Evolutionary conservation across 2,113 vertebrate genomes (phyloP), one percentile per base, ranked within the genome.

Genomic region (Falco punctatus): DNA sequence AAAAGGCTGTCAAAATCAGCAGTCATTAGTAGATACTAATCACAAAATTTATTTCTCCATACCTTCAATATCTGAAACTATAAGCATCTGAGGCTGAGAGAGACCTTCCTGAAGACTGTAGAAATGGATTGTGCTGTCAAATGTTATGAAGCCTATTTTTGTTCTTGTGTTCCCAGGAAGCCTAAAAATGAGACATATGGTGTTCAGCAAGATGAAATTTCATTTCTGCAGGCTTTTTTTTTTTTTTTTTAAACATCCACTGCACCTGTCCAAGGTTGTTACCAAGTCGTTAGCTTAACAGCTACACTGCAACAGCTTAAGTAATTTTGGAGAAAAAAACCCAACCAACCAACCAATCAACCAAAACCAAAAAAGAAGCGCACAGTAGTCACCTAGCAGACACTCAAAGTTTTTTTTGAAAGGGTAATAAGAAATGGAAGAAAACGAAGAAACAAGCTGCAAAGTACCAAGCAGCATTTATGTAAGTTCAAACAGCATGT

Each of bases 101-200:
- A 99, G 98, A 75, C 99, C 99, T 98, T 99, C 99, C 97, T 99
- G 99, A 77, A 99, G 99, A 97, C 99, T 99, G 97, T 99, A 99
- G 98, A 99, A 99, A 97, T 99, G 99, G 98, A 99, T 98, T 97
- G 99, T 99, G 98, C 99, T 99, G 98, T 99, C 99, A 95, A 99
- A 99, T 4, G 99, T 99, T 98, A 99, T 98, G 96, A 99, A 99
- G 94, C 99, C 99, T 73, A 99, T 98, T 97, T 99, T 99, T 94
- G 99, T 99, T 97, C 99, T 98, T 23, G 99, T 98, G 97, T 99
- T 99, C 94, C 99, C 99, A 86, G 99, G 99, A 96, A 99, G 99
- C 97, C 99, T 99, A 88, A 61, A 97, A 98, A 94, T 46, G 42
- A 91, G 69, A 97, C 77, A 96, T 81, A 98, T 95, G 94, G 94